These are phyloP conservation scores for Phalanger gymnotis DNA, from an alignment of 2,797 vertebrate species.

Conservation along the genomic window DNA sequence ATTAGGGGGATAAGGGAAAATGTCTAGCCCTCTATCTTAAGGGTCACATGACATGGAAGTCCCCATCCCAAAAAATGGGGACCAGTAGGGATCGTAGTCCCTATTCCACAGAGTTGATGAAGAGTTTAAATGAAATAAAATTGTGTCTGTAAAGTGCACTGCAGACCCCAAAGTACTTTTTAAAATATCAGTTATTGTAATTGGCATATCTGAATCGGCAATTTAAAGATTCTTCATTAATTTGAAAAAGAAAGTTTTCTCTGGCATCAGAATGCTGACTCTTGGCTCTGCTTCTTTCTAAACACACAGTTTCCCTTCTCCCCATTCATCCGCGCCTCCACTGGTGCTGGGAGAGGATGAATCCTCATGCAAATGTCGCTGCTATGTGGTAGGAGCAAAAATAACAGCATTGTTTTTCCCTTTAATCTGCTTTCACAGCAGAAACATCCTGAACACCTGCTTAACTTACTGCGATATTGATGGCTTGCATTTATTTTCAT, in stretches of 20 bases:
- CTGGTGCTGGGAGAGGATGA: constrained; percentile 36
- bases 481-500: constrained; percentile 34
- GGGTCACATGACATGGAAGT: background rate
- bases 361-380: constrained; percentile 62
- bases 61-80: background rate
- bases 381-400: constrained; percentile 58
- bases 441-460: constrained; percentile 31
- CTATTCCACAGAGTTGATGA: background rate
- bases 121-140: background rate
- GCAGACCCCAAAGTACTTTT: background rate
- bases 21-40: background rate
- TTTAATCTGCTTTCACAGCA: constrained; percentile 37
- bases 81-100: background rate
- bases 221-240: constrained; percentile 7
- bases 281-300: background rate
- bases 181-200: background rate
- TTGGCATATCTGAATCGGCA: constrained; percentile 67
- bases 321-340: constrained; percentile 32
- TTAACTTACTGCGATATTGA: background rate
- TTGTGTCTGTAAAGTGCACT: background rate
- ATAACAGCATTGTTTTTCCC: constrained; percentile 27
- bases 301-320: constrained; percentile 40
- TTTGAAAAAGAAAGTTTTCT: constrained; percentile 39
- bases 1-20: background rate
- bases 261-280: constrained; percentile 2